A percentile compares a stretch with the other conserved stretches of the same genome.
Evolutionary conservation across 2,888 invertebrate genomes (phyloP).

Genomic region (Ochropacha duplaris): DNA sequence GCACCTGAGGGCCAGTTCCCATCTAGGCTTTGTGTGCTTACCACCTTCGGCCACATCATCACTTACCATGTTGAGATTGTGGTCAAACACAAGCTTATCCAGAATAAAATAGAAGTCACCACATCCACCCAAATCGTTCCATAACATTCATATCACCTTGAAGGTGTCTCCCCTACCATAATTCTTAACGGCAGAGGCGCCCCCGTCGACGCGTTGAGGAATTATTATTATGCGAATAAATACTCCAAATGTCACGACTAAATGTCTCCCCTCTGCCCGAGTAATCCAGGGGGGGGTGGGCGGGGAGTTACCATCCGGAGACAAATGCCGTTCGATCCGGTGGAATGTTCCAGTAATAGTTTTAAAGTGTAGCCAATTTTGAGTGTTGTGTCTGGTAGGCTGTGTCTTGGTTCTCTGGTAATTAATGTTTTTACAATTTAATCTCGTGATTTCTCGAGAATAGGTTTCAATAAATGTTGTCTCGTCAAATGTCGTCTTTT

Average conservation of each 20-base stretch:
- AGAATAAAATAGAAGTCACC: constrained; percentile 14
- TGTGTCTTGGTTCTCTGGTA: neutral
- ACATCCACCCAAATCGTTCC: constrained; percentile 43
- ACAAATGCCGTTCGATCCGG: constrained; percentile 55
- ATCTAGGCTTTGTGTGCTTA: too few relatives aligned
- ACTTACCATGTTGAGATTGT: too few relatives aligned
- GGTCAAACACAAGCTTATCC: too few relatives aligned
- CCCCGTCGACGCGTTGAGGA: constrained; percentile 79
- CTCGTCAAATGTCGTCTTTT: too few relatives aligned
- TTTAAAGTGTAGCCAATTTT: constrained; percentile 51
- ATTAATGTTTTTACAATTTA: too few relatives aligned
- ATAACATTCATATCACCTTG: constrained; percentile 55
- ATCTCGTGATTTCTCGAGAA: too few relatives aligned
- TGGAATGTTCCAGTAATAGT: constrained; percentile 53
- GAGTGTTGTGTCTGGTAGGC: neutral
- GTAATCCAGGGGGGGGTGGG: constrained; percentile 55
- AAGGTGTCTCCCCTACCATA: constrained; percentile 77
- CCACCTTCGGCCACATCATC: too few relatives aligned
- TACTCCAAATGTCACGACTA: constrained; percentile 85
- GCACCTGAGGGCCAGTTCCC: too few relatives aligned
- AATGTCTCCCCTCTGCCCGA: constrained; percentile 74
- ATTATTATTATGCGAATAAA: constrained; percentile 87
- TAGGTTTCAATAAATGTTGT: too few relatives aligned
- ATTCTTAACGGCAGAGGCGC: constrained; percentile 72
- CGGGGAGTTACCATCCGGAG: constrained; percentile 17